These are phyloP conservation scores for Hyalella azteca DNA, from an alignment of 2,888 invertebrate genomes.

Conservation along the genomic window DNA sequence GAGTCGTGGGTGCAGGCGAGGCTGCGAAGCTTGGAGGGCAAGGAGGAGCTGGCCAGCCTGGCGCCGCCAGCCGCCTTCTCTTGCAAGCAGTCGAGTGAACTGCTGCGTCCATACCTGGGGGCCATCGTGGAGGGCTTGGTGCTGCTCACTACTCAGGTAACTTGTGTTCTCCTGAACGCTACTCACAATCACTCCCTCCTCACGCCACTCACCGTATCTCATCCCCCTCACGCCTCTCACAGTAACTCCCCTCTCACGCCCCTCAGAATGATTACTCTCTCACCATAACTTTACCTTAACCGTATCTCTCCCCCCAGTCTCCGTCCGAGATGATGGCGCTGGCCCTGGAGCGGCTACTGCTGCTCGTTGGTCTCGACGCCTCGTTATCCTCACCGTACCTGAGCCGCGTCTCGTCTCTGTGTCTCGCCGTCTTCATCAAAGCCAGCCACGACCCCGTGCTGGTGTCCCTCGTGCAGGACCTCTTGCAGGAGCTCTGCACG, in stretches of 20 bases:
- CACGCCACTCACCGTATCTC: too few relatives aligned
- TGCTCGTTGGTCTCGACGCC: constrained; percentile 67
- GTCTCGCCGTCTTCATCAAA: constrained; percentile 73
- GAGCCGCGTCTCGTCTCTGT: constrained; percentile 71
- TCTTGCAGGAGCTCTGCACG: constrained; percentile 71
- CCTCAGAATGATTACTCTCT: not conserved
- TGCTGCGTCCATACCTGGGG: constrained; percentile 56
- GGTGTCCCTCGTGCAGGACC: constrained; percentile 70
- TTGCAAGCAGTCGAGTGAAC: not conserved
- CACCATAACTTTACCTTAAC: not conserved
- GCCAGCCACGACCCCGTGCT: constrained; percentile 69
- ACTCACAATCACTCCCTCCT: too few relatives aligned
- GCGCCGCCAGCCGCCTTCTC: not conserved
- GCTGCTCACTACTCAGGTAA: constrained; percentile 51
- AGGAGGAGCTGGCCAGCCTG: constrained; percentile 13
- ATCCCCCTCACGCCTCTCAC: too few relatives aligned
- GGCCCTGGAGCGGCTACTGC: constrained; percentile 67
- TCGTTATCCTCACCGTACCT: constrained; percentile 71
- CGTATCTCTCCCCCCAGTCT: too few relatives aligned
- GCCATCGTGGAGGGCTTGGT: constrained; percentile 58
- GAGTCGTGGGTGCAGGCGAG: constrained; percentile 39
- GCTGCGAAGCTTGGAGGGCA: constrained; percentile 26
- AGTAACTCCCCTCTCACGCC: not conserved
- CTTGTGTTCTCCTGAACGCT: too few relatives aligned
- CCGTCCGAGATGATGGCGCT: constrained; percentile 57